phyloP scores from a whole-genome alignment of 2,797 vertebrate genomes.

The Benthosema pterotum region DNA sequence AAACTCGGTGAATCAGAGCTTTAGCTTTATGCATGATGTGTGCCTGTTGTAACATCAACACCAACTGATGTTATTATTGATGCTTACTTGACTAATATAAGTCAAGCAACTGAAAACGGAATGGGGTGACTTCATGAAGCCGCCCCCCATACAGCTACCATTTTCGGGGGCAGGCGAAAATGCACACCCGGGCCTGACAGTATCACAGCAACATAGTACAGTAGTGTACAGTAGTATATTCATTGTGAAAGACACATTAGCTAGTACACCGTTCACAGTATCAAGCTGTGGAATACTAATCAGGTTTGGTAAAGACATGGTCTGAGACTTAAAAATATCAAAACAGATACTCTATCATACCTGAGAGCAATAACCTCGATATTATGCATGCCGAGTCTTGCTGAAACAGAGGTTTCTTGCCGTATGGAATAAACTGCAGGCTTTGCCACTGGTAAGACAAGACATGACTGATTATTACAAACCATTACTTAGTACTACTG shows the following conservation, averaged over 20 bases:
- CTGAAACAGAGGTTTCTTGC: conserved; percentile 5
- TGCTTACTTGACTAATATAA: too few relatives aligned
- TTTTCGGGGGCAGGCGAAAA: too few relatives aligned
- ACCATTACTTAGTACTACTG: background rate
- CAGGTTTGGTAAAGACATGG: too few relatives aligned
- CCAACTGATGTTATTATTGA: too few relatives aligned
- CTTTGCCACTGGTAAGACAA: conserved; percentile 56
- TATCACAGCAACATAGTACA: background rate
- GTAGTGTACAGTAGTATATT: background rate
- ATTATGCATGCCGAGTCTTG: conserved; percentile 57
- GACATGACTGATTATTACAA: background rate
- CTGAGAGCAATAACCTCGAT: conserved; percentile 37
- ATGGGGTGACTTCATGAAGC: too few relatives aligned
- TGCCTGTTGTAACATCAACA: too few relatives aligned
- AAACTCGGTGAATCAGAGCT: too few relatives aligned
- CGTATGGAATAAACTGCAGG: conserved; percentile 52
- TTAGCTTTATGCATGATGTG: too few relatives aligned
- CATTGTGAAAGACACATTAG: background rate
- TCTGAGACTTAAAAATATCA: too few relatives aligned
- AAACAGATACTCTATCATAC: conserved; percentile 33
- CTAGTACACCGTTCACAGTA: background rate
- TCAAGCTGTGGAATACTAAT: background rate
- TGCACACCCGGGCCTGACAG: too few relatives aligned
- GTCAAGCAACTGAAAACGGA: too few relatives aligned
- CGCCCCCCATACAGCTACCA: too few relatives aligned